Evolutionary conservation across 1,140 invertebrate genomes (phyloP).

Genomic region (Pomacea maculata): DNA sequence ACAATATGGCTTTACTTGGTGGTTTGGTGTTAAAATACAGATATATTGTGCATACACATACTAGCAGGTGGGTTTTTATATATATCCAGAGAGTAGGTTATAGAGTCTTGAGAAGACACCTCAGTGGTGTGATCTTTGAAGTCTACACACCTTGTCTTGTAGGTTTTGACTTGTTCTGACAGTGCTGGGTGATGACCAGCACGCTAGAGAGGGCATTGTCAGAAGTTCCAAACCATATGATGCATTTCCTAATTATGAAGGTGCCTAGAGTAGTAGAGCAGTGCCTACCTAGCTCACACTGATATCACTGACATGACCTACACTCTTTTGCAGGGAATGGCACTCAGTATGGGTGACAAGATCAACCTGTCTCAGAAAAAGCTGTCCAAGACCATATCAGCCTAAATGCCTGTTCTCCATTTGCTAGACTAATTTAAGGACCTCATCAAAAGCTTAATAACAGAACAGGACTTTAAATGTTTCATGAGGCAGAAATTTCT

Average conservation of each 20-base stretch:
- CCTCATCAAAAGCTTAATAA: too few species aligned
- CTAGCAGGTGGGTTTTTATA: neutral
- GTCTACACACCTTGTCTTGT: neutral
- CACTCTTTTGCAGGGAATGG: constrained; percentile 83
- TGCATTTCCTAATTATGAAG: neutral
- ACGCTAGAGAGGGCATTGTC: neutral
- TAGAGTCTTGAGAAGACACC: neutral
- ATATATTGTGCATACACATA: too few species aligned
- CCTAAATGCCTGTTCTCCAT: neutral
- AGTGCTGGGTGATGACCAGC: neutral
- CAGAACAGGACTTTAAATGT: too few species aligned
- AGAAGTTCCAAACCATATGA: neutral
- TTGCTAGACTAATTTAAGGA: too few species aligned
- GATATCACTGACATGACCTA: neutral
- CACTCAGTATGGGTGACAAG: constrained; percentile 94
- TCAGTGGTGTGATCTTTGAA: neutral
- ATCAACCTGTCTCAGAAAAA: constrained; percentile 87
- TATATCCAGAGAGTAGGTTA: neutral
- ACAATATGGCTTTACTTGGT: too few species aligned
- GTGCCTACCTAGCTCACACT: too few species aligned
- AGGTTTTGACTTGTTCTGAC: neutral
- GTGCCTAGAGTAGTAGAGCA: neutral
- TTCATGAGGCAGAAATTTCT: too few species aligned
- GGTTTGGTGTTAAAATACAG: too few species aligned
- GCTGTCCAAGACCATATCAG: constrained; percentile 12